Conservation (phyloP, 2,888 invertebrate genomes). For the Metacarcinus magister region DNA sequence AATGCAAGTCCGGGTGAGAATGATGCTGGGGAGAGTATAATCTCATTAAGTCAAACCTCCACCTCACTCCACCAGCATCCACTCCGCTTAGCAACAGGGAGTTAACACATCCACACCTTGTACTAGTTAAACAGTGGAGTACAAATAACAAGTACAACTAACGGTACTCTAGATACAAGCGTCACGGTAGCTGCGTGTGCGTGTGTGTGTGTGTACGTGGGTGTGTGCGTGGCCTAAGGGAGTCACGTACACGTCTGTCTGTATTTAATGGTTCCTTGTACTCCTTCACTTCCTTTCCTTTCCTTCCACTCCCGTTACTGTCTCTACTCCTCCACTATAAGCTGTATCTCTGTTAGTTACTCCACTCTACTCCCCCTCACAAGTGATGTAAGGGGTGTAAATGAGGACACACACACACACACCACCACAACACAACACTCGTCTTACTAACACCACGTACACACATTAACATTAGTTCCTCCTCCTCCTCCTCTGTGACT, state of each 20-base stretch:
- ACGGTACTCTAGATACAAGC: too few relatives aligned
- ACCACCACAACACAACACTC: neutral
- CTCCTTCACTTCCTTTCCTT: neutral
- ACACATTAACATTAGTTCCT: neutral
- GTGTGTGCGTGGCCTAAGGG: neutral
- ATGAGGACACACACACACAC: neutral
- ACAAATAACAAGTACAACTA: too few relatives aligned
- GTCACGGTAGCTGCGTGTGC: neutral
- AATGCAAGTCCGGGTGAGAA: neutral
- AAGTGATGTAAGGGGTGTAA: too few relatives aligned
- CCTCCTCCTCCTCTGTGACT: neutral
- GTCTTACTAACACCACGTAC: too few relatives aligned
- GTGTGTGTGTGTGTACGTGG: neutral
- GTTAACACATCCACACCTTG: neutral
- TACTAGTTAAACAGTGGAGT: neutral
- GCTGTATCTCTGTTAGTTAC: too few relatives aligned
- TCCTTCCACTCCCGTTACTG: too few relatives aligned
- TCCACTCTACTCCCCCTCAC: too few relatives aligned
- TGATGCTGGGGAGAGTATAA: neutral
- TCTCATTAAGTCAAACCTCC: constrained; percentile 11
- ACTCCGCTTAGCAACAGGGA: neutral
- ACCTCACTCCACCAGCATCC: neutral
- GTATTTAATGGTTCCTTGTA: too few relatives aligned
- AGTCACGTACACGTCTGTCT: neutral
- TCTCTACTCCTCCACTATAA: too few relatives aligned